Evolutionary conservation across 1,140 invertebrate species (phyloP), one percentile per base, ranked within the genome.

Genomic region (Stratiolaelaps scimitus): DNA sequence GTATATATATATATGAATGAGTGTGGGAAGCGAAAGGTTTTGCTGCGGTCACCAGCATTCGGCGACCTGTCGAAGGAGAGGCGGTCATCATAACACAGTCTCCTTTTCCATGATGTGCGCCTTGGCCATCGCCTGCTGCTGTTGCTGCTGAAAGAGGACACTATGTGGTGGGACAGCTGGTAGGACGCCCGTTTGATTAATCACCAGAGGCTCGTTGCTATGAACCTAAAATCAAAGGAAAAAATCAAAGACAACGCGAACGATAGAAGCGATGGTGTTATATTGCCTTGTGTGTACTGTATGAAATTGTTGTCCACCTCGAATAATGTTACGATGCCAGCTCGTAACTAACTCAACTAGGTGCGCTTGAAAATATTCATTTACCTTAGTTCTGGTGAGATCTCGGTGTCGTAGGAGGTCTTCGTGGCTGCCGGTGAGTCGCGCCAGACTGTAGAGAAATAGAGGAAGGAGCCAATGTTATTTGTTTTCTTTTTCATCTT

Each of bases 61-160:
- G 10, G 34, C 34, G 34, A 40, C 34, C 34, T 40, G 34, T 40
- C 34, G 34, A 40, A 40, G 34, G 34, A 40, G 34, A 40, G 34
- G 34, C 34, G 34, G 34, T 40, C 34, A 40, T 23, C 20, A 60
- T 60, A 60, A 60, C 10, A 60, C 53, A 23, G 53, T 60, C 53
- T 60, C 53, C 23, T 60, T 60, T 60, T 60, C 53, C 53, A 60
- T 60, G 53, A 60, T 60, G 53, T 60, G 53, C 53, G 53, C 53
- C 53, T 60, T 60, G 15, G 23, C 53, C 53, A 29, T 60, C 2
- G 26, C 26, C 26, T 60, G 34, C 20, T 48, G 47, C 4, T 19
- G 28, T 26, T 60, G 53, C 26, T 17, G 26, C 34, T 60, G 53
- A 34, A 40, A 40, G 10, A 40, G 34, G 34, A 40, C 34, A 40